Percentiles rank a stretch among this genome's conserved stretches.
Evolutionary conservation across 2,113 vertebrate genomes (phyloP).

Genomic region (Nothobranchius kuhntae): DNA sequence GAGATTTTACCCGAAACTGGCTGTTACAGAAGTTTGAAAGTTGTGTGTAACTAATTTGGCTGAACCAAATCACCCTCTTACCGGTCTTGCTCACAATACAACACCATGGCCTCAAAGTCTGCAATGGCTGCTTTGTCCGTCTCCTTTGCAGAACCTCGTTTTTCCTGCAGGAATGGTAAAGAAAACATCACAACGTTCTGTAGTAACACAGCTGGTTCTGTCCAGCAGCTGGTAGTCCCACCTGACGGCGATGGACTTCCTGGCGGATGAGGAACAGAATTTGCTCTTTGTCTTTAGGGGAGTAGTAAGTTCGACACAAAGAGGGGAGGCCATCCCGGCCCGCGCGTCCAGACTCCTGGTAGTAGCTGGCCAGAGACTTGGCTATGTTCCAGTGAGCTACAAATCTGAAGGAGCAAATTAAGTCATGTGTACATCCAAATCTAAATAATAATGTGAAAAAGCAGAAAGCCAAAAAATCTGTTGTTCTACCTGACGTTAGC

Average conservation of each 20-base stretch:
- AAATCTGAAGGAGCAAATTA: slow-evolving; percentile 79
- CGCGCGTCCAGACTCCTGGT: slow-evolving; percentile 96
- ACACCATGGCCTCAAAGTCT: slow-evolving; percentile 91
- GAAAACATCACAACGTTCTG: slow-evolving; percentile 6
- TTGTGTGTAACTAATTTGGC: slow-evolving; percentile 1
- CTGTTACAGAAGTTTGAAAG: background rate
- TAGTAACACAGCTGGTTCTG: background rate
- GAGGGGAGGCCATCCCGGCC: slow-evolving; percentile 93
- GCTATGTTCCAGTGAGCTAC: slow-evolving; percentile 98
- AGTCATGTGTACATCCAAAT: background rate
- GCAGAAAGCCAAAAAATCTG: background rate
- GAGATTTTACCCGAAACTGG: too few species aligned
- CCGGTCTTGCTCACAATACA: slow-evolving; percentile 86
- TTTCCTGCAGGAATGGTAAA: slow-evolving; percentile 76
- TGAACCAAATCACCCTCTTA: slow-evolving; percentile 46
- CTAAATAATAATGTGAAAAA: fast-evolving
- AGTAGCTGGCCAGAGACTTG: slow-evolving; percentile 96
- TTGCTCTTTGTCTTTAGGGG: slow-evolving; percentile 86
- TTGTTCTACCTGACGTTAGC: slow-evolving; percentile 88
- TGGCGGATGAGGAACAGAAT: slow-evolving; percentile 90
- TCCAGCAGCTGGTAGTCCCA: slow-evolving; percentile 35
- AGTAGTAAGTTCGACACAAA: slow-evolving; percentile 93
- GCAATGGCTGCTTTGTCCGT: slow-evolving; percentile 83
- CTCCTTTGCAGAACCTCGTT: slow-evolving; percentile 85
- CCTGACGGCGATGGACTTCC: slow-evolving; percentile 86